Percentiles rank a stretch among this genome's conserved stretches.
Evolutionary conservation across 2,113 vertebrate species (phyloP).

Genomic region (Poeciliopsis occidentalis): DNA sequence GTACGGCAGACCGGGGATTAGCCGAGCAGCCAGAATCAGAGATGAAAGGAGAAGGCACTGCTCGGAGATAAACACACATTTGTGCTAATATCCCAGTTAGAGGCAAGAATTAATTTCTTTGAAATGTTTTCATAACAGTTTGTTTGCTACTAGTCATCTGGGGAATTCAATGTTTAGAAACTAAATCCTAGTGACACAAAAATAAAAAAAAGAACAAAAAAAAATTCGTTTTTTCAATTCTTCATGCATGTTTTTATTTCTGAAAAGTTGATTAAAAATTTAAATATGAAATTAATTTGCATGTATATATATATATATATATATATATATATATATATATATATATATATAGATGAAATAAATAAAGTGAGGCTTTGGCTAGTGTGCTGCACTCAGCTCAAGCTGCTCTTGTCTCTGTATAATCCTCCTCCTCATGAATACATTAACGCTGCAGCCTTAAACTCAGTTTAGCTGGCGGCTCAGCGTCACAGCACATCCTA

Average conservation of each 20-base stretch:
- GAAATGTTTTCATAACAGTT: neutral
- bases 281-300: too few species aligned
- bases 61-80: slow-evolving; percentile 24
- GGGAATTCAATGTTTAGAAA: neutral
- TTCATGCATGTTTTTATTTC: neutral
- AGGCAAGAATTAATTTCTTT: slow-evolving; percentile 23
- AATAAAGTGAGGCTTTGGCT: slow-evolving; percentile 58
- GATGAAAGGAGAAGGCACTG: slow-evolving; percentile 15
- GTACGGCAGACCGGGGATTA: slow-evolving; percentile 47
- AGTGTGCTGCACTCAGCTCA: slow-evolving; percentile 68
- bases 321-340: neutral
- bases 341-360: slow-evolving; percentile 49
- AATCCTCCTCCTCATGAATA: slow-evolving; percentile 85
- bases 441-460: slow-evolving; percentile 80
- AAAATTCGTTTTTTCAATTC: neutral
- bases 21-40: slow-evolving; percentile 27
- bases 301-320: slow-evolving; percentile 8
- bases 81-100: slow-evolving; percentile 15
- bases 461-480: slow-evolving; percentile 81
- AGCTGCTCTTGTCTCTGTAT: slow-evolving; percentile 74
- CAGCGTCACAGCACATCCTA: slow-evolving; percentile 85
- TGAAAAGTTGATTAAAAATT: too few species aligned
- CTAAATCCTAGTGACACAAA: neutral
- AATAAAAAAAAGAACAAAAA: neutral
- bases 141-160: neutral